These are phyloP conservation scores for Halesus radiatus DNA, from an alignment of 1,140 invertebrate genomes.

Conservation along the genomic window DNA sequence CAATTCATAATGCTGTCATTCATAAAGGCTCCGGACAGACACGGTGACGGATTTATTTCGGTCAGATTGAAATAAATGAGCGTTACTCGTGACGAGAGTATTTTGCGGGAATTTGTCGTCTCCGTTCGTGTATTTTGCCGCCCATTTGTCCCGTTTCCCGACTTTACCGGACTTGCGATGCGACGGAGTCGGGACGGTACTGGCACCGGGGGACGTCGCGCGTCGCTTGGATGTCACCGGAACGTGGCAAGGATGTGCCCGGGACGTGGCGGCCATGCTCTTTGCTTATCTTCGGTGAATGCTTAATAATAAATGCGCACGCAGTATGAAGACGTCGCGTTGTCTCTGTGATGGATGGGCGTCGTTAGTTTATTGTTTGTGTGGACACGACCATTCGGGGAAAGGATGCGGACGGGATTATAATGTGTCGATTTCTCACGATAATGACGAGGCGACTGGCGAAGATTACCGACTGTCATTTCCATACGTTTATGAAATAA, in stretches of 20 bases:
- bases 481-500: too few relatives aligned
- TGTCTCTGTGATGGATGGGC: conserved; percentile 7
- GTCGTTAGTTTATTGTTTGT: conserved; percentile 11
- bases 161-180: conserved; percentile 5
- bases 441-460: too few relatives aligned
- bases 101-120: conserved; percentile 45
- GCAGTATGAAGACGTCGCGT: conserved; percentile 4
- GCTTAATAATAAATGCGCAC: conserved; percentile 30
- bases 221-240: too few relatives aligned
- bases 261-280: neutral
- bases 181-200: neutral
- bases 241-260: too few relatives aligned
- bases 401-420: conserved; percentile 2
- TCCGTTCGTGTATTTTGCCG: conserved; percentile 25
- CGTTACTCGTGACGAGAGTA: conserved; percentile 35
- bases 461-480: too few relatives aligned
- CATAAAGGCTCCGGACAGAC: conserved; percentile 38
- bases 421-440: neutral
- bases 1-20: conserved; percentile 51
- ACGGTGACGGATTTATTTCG: conserved; percentile 50
- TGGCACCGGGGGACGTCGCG: too few relatives aligned
- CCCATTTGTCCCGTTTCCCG: conserved; percentile 34
- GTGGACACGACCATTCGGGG: neutral
- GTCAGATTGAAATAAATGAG: conserved; percentile 51
- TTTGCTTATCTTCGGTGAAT: neutral